Evolutionary conservation across 2,888 invertebrate species (phyloP).

Genomic region (Orthosia gracilis): DNA sequence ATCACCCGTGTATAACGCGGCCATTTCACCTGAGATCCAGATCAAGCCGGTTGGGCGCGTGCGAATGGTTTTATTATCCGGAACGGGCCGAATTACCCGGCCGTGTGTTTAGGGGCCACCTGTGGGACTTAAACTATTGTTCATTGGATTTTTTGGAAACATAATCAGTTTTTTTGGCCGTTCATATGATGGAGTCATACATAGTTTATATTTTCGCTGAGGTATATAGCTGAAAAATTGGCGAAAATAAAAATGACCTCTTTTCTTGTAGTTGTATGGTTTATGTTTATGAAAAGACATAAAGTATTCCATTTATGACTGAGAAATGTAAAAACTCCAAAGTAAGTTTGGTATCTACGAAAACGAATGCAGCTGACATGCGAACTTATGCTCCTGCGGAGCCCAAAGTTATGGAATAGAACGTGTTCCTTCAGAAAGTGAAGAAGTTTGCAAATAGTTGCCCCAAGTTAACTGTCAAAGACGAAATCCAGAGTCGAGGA

Average conservation of each 20-base stretch:
- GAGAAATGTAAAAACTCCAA: conserved; percentile 17
- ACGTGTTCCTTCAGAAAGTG: conserved; percentile 57
- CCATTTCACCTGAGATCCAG: conserved; percentile 73
- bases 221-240: too few species aligned
- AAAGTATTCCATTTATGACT: neutral
- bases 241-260: neutral
- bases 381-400: conserved; percentile 32
- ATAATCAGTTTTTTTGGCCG: neutral
- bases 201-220: neutral
- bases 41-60: conserved; percentile 69
- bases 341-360: conserved; percentile 2
- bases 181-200: neutral
- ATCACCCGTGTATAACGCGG: conserved; percentile 61
- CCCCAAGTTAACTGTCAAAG: conserved; percentile 61
- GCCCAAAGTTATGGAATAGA: conserved; percentile 52
- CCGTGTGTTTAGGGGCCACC: conserved; percentile 77
- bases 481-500: conserved; percentile 30
- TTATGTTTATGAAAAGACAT: neutral
- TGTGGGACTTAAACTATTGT: conserved; percentile 66
- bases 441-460: conserved; percentile 60
- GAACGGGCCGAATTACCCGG: conserved; percentile 64
- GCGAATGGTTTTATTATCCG: conserved; percentile 82
- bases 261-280: neutral
- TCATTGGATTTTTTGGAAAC: conserved; percentile 20
- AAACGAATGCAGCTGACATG: conserved; percentile 43